Percentiles rank a stretch among this genome's conserved stretches.
Conservation (phyloP, 2,113 vertebrate species). For the Ibidorhyncha struthersii region DNA sequence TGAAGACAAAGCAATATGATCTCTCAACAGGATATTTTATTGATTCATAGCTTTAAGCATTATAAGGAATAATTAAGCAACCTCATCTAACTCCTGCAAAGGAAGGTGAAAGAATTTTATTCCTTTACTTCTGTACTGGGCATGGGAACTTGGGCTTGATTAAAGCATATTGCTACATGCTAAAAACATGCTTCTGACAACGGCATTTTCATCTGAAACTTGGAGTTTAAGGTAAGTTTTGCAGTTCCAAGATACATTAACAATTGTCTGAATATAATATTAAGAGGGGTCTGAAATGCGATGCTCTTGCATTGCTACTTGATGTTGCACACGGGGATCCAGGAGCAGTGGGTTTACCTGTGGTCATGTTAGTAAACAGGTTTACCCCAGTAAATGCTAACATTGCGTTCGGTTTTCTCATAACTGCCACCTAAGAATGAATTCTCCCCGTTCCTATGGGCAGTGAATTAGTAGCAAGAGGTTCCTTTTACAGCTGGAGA, state of each 20-base stretch:
- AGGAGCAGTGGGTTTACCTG: neutral
- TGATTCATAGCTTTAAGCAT: neutral
- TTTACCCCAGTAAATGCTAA: neutral
- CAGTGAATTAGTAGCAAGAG: neutral
- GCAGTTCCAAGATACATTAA: neutral
- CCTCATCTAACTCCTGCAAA: neutral
- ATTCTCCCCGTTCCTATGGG: neutral
- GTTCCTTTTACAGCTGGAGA: neutral
- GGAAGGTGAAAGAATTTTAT: neutral
- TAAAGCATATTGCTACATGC: neutral
- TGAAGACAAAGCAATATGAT: neutral
- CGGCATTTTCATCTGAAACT: neutral
- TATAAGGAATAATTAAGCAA: neutral
- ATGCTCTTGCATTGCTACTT: neutral
- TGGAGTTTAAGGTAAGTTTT: neutral
- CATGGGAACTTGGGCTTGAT: neutral
- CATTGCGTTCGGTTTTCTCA: neutral
- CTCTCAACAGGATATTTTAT: neutral
- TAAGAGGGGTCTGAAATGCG: neutral
- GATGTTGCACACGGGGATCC: neutral
- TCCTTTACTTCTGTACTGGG: neutral
- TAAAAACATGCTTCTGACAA: neutral
- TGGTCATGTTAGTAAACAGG: neutral
- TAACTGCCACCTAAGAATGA: neutral
- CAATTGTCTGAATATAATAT: neutral